Base-by-base conservation (phyloP, 2,888 invertebrate species). In the Sphecodes monilicornis region DNA sequence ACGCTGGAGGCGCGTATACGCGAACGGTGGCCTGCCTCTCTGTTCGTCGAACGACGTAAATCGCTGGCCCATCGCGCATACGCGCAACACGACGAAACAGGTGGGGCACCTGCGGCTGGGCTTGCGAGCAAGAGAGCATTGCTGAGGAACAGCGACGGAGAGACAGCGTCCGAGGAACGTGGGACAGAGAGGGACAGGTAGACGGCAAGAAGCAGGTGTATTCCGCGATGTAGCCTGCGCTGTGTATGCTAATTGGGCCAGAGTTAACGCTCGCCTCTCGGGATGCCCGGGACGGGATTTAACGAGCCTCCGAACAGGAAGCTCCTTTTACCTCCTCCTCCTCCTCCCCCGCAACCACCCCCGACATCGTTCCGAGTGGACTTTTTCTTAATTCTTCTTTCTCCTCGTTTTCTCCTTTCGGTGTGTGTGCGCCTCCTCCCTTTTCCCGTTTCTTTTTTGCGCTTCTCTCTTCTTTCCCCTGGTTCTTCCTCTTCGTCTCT, bases 231-330 rank as follows among this genome's bases (percentile, higher is more conserved):
- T 92, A 91, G 92, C 91, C 91, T 92, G 90, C 91, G 89, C 89
- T 90, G 92, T 93, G 92, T 93, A 94, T 93, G 94, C 94, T 94
- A 94, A 94, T 94, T 94, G 93, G 94, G 92, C 93, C 93, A 92
- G 91, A 92, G 93, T 93, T 93, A 91, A 91, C 92, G 91, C 92
- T 91, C 90, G 86, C 85, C 82, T 88, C 90, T 88, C 86, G 85
- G 87, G 83, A 90, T 89, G 84, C 88, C 88, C 90, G 85, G 91
- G 89, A 91, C 90, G 90, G 91, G 93, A 93, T 94, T 94, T 94
- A 94, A 94, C 93, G 93, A 94, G 93, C 91, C 91, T 79, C 90
- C 89, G 90, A 92, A 93, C 92, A 92, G 92, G 91, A 91, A 92
- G 91, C 90, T 90, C 85, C 90, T 82, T 86, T 85, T 86, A 78